These are phyloP conservation scores for Uria aalge DNA, from an alignment of 2,113 vertebrate genomes.

Conservation along the genomic window DNA sequence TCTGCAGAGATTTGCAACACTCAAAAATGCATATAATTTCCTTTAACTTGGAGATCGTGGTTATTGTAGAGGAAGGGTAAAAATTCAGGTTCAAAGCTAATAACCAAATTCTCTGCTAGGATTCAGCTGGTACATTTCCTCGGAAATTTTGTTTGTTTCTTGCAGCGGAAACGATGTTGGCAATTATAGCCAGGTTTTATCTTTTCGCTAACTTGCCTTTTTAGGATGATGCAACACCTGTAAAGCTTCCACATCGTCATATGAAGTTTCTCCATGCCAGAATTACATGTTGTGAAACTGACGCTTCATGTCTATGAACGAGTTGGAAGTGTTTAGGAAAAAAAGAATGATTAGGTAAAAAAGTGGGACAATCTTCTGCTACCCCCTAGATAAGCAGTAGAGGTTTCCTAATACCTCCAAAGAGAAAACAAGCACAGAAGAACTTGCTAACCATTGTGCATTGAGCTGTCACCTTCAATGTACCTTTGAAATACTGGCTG, in stretches of 20 bases:
- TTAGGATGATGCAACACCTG: background rate
- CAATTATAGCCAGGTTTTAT: background rate
- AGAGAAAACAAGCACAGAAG: slow-evolving; percentile 60
- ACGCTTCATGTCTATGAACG: background rate
- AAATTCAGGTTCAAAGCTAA: background rate
- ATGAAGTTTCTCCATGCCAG: background rate
- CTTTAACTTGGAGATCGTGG: background rate
- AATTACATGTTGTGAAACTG: background rate
- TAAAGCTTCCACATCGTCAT: background rate
- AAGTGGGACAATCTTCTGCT: background rate
- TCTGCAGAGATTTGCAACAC: background rate
- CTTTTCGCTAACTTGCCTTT: background rate
- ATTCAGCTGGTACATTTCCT: background rate
- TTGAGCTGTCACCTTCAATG: slow-evolving; percentile 82
- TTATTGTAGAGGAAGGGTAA: background rate
- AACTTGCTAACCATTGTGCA: slow-evolving; percentile 71
- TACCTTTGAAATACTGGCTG: slow-evolving; percentile 64
- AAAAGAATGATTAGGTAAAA: background rate
- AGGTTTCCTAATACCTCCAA: slow-evolving; percentile 33
- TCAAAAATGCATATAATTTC: background rate
- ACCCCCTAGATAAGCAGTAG: background rate
- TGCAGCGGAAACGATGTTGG: background rate
- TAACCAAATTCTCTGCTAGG: background rate
- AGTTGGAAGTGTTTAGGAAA: background rate
- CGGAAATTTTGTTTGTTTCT: background rate